Evolutionary conservation across 2,113 vertebrate genomes (phyloP).

Genomic region (Lamprotornis superbus): DNA sequence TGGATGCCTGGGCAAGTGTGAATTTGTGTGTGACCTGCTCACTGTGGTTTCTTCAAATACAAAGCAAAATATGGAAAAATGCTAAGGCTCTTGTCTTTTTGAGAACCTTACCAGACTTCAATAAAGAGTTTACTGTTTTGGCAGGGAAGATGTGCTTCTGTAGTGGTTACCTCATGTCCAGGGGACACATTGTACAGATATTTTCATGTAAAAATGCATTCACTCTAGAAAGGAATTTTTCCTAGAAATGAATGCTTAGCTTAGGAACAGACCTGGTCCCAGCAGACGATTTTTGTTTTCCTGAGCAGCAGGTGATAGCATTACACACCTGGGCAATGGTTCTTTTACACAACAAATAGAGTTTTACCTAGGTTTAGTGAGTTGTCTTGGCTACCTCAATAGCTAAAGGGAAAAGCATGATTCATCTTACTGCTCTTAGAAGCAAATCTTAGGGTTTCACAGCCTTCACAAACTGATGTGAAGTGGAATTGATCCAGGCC

Average conservation of each 20-base stretch:
- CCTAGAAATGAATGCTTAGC: neutral
- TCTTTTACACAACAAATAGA: neutral
- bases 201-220: neutral
- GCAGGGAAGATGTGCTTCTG: neutral
- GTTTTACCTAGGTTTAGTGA: neutral
- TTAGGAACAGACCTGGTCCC: neutral
- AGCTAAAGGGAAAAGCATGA: neutral
- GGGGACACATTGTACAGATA: accelerated
- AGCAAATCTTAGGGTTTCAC: neutral
- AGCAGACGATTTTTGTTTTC: neutral
- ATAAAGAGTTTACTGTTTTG: neutral
- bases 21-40: neutral
- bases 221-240: neutral
- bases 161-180: neutral
- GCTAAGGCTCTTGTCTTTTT: neutral
- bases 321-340: neutral
- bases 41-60: neutral
- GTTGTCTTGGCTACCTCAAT: neutral
- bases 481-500: neutral
- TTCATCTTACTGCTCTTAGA: neutral
- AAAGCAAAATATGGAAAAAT: neutral
- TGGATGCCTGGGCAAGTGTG: neutral
- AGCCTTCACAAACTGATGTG: neutral
- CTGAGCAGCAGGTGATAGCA: neutral
- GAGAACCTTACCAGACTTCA: neutral